phyloP scores from a whole-genome alignment of 2,797 vertebrate genomes.

The Sitta carolinensis region DNA sequence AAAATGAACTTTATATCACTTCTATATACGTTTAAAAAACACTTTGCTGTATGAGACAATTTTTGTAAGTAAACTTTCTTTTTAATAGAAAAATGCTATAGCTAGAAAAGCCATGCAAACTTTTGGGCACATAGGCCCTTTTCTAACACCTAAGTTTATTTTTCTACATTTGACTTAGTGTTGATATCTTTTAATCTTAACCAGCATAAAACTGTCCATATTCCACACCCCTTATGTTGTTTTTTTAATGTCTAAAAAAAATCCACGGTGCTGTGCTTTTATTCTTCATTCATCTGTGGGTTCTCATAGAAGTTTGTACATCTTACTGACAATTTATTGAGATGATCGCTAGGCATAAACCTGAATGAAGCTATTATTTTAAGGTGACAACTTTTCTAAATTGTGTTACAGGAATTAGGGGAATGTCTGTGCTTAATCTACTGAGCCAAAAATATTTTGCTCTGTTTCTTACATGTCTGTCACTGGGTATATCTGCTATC shows the following conservation, averaged over 20 bases:
- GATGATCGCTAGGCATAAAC: neutral
- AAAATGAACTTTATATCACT: neutral
- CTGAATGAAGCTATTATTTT: neutral
- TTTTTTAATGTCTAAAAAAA: neutral
- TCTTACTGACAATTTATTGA: neutral
- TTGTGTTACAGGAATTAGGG: neutral
- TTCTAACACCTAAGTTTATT: neutral
- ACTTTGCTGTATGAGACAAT: neutral
- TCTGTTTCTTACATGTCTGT: neutral
- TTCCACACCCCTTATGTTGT: neutral
- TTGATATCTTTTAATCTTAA: neutral
- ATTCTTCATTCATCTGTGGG: neutral
- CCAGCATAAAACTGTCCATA: neutral
- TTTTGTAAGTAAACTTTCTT: neutral
- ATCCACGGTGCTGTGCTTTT: rapidly evolving
- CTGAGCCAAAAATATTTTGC: neutral
- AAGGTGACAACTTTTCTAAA: neutral
- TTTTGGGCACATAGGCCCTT: neutral
- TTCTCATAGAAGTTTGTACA: neutral
- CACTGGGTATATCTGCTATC: neutral
- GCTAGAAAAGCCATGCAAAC: neutral
- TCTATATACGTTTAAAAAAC: neutral
- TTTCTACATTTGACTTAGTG: neutral
- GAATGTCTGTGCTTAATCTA: neutral
- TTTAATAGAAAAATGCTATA: neutral